Base-by-base conservation (phyloP, 2,797 vertebrate species). In the Orientallactaga sibirica region DNA sequence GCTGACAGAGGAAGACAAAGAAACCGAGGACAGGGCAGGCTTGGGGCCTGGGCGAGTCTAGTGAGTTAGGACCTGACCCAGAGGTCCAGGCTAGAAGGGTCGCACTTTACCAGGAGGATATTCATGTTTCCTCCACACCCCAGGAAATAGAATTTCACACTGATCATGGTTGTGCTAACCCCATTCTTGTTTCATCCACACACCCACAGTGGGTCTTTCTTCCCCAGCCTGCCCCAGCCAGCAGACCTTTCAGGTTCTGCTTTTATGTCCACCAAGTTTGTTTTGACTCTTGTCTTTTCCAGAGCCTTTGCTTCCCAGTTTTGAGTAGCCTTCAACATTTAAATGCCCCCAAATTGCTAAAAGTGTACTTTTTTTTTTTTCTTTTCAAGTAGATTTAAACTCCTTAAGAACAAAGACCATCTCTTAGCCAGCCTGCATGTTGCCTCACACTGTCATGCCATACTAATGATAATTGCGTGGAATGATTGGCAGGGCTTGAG, bases 211-310 rank as follows among this genome's bases (percentile, higher is more conserved):
- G 52, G 76, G 43, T 5, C 29, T 79, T 33, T 62, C 33, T 61
- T 81, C 41, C 33, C 19, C 14, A 48, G 58, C 19, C 78, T 20
- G 25, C 18, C 37, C 67, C 55, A 80, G 58, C 62, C 75, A 68
- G 8, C 37, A 79, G 67, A 24, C 43, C 74, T 73, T 89, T 75
- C 10, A 18, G 84, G 74, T 27, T 81, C 41, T 48, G 20, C 18
- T 52, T 81, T 82, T 67, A 29, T 2, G 3, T 48, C 48, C 48
- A 64, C 29, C 19, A 55, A 25, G 41, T 80, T 33, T 73, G 84
- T 41, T 43, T 66, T 79, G 66, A 79, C 37, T 88, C 71, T 83
- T 58, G 70, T 62, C 92, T 66, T 82, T 80, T 71, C 8, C 27
- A 78, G 79, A 94, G 75, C 11, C 55, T 20, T 83, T 64, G 15